Base-by-base conservation (phyloP, 1,140 invertebrate genomes). In the Diachasma alloeum region DNA sequence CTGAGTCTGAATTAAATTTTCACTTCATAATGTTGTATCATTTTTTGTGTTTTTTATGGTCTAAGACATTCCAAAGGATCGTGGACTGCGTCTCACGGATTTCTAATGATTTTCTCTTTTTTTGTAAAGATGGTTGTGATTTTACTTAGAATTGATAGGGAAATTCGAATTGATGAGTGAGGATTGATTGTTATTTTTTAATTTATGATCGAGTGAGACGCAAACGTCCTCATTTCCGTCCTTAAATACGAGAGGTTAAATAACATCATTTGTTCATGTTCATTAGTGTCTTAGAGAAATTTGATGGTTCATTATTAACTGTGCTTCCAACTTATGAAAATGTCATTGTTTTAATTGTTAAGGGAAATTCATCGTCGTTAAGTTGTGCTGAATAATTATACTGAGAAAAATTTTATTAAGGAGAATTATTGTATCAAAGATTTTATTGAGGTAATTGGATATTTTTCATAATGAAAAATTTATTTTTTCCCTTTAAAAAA, bases 181-280 rank as follows among this genome's bases (percentile, higher is more conserved):
- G 9, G 15, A 24, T 63, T 63, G 59, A 63, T 24, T 9, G 22
- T 63, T 15, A 26, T 63, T 63, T 13, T 26, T 63, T 63, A 24
- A 63, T 26, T 63, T 24, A 63, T 63, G 9, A 24, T 26, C 59
- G 10, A 63, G 19, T 63, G 59, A 63, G 59, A 63, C 59, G 59
- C 59, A 46, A 69, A 69, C 6, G 36, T 69, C 67, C 42, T 69
- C 31, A 39, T 69, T 69, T 69, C 67, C 42, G 36, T 46, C 67
- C 42, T 69, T 15, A 42, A 39, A 42, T 69, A 42, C 10, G 36
- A 69, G 4, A 42, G 8, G 13, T 46, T n/a, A 39, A 42, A 42
- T 8, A 42, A 53, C 9, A 53, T 19, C 42, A 42, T 46, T 69
- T 69, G 42, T 69, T 37, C 10, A 36, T 69, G 31, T 39, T 69